A percentile compares a stretch with the other conserved stretches of the same genome.
phyloP scores from a whole-genome alignment of 2,888 invertebrate species.

The Tenodera sinensis region DNA sequence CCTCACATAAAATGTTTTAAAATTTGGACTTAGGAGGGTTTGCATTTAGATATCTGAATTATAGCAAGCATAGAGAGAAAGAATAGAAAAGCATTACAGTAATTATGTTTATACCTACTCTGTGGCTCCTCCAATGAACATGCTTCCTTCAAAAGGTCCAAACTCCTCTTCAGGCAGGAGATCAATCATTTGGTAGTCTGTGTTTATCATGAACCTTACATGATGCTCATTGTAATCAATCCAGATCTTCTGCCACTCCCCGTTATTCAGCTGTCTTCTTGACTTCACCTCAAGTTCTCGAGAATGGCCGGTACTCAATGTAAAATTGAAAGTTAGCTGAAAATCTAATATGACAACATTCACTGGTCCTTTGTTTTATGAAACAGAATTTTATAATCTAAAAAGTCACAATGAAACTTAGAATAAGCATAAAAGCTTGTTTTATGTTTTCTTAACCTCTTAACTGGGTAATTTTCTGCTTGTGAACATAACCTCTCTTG shows the following conservation, averaged over 20 bases:
- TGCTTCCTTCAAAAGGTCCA: constrained; percentile 88
- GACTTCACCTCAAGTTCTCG: constrained; percentile 81
- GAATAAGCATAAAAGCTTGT: too few species aligned
- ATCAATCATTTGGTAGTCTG: constrained; percentile 84
- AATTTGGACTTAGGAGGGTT: too few species aligned
- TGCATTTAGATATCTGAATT: too few species aligned
- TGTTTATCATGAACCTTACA: constrained; percentile 88
- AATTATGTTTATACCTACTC: constrained; percentile 59
- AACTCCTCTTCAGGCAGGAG: constrained; percentile 81
- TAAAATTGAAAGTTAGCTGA: constrained; percentile 85
- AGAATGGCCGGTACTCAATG: constrained; percentile 77
- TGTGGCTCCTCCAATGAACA: constrained; percentile 91
- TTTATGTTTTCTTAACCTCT: too few species aligned
- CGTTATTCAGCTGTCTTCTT: constrained; percentile 77
- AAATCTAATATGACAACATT: constrained; percentile 54
- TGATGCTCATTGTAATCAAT: constrained; percentile 93
- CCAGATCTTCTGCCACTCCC: constrained; percentile 95
- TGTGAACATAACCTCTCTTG: too few species aligned
- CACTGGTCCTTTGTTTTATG: not conserved
- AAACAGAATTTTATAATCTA: not conserved
- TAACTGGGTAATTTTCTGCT: too few species aligned
- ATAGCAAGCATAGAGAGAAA: too few species aligned
- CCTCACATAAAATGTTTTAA: too few species aligned
- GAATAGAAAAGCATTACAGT: not conserved
- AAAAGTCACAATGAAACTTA: too few species aligned